Conservation (phyloP, 2,113 vertebrate species). For the Eira barbara region DNA sequence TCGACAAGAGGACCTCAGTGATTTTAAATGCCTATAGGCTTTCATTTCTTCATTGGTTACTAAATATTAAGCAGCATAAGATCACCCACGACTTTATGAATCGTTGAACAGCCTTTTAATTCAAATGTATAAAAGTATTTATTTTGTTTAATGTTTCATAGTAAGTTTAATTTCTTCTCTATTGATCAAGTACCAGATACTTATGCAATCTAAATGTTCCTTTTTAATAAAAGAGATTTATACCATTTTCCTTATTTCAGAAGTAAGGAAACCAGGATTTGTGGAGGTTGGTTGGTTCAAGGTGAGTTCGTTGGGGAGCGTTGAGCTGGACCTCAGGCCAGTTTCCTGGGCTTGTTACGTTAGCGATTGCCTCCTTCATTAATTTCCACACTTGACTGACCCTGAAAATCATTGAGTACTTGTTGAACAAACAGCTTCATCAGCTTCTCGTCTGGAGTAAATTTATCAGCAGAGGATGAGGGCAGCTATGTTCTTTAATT, state of each 20-base stretch:
- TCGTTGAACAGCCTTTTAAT: background rate
- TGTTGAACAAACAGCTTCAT: background rate
- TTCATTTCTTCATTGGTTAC: conserved; percentile 41
- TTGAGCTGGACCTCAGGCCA: background rate
- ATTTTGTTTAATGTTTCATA: background rate
- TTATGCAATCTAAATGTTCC: background rate
- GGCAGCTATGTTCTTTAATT: background rate
- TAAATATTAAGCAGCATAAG: conserved; percentile 34
- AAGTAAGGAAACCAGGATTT: background rate
- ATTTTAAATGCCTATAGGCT: background rate
- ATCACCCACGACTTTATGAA: background rate
- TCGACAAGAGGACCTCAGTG: background rate
- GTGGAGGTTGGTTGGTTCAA: background rate
- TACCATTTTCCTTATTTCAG: background rate
- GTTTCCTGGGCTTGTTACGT: background rate
- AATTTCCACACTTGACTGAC: background rate
- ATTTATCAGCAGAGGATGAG: background rate
- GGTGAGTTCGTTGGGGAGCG: background rate
- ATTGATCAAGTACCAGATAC: background rate
- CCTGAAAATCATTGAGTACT: background rate
- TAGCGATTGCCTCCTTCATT: too few relatives aligned
- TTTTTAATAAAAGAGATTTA: background rate
- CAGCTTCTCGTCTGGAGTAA: background rate
- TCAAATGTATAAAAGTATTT: background rate
- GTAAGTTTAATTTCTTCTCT: background rate